Percentiles rank a stretch among this genome's conserved stretches.
These are phyloP conservation scores for Ridgeia piscesae DNA, from an alignment of 1,140 invertebrate species.

Conservation along the genomic window DNA sequence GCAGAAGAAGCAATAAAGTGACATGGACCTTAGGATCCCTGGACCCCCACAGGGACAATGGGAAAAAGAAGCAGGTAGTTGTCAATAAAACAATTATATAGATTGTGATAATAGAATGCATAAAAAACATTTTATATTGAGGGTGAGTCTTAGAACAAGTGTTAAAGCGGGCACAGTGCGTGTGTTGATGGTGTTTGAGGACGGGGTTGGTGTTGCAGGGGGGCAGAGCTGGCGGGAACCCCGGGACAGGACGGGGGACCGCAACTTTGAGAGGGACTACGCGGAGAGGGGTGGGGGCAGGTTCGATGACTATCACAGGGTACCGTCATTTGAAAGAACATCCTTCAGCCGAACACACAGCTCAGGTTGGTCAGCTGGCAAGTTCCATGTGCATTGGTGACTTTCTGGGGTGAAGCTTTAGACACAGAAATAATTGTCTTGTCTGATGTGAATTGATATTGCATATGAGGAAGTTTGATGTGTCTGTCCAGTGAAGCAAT, in stretches of 20 bases:
- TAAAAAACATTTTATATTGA: not conserved
- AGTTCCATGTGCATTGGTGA: not conserved
- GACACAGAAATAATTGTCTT: too few species aligned
- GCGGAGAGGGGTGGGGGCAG: not conserved
- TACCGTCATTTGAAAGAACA: not conserved
- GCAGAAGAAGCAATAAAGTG: too few species aligned
- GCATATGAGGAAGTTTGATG: too few species aligned
- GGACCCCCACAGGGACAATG: too few species aligned
- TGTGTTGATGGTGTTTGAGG: too few species aligned
- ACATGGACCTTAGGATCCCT: too few species aligned
- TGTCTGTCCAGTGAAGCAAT: too few species aligned
- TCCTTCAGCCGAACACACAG: not conserved
- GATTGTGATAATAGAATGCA: too few species aligned
- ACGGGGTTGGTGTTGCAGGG: slow-evolving; percentile 11
- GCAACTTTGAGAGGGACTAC: not conserved
- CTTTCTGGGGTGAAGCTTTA: too few species aligned
- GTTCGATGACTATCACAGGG: not conserved
- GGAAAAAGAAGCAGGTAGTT: not conserved
- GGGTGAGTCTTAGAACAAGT: not conserved
- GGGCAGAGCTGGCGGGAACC: slow-evolving; percentile 26
- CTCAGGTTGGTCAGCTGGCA: not conserved
- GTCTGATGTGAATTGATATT: too few species aligned
- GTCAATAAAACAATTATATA: too few species aligned
- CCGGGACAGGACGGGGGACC: not conserved
- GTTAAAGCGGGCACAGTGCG: too few species aligned